Evolutionary conservation across 1,140 invertebrate species (phyloP).

Genomic region (Drosophila orosa): DNA sequence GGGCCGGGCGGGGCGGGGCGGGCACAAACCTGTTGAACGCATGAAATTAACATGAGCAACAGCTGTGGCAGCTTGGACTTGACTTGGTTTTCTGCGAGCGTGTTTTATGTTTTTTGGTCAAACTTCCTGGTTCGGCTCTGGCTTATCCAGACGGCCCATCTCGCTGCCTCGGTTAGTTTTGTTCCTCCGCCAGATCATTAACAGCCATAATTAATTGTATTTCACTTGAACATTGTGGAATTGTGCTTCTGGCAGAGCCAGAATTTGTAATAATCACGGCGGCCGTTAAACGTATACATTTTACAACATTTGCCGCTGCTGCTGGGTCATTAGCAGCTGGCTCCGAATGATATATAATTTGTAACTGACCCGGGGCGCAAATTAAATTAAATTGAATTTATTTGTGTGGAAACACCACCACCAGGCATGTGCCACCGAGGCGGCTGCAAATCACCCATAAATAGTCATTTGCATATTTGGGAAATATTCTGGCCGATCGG

Average conservation of each 20-base stretch:
- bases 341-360: constrained; percentile 54
- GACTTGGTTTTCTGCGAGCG: constrained; percentile 41
- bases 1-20: not conserved
- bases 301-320: constrained; percentile 25
- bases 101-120: constrained; percentile 36
- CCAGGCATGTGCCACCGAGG: constrained; percentile 9
- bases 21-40: constrained; percentile 73
- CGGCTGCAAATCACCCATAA: constrained; percentile 18
- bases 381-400: constrained; percentile 49
- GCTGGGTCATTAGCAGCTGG: constrained; percentile 49
- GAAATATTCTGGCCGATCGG: constrained; percentile 4
- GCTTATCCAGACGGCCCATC: constrained; percentile 24
- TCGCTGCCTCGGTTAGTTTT: not conserved
- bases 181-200: constrained; percentile 47
- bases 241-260: constrained; percentile 36
- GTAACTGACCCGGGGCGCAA: constrained; percentile 41
- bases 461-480: constrained; percentile 17
- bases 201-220: constrained; percentile 65
- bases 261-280: constrained; percentile 34
- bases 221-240: constrained; percentile 22
- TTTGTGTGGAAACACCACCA: constrained; percentile 35
- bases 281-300: constrained; percentile 25
- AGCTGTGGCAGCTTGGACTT: constrained; percentile 52
- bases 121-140: constrained; percentile 51
- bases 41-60: constrained; percentile 70